These are phyloP conservation scores for Pseudorhiza aurosa DNA, from an alignment of 30 jellyfish, hydroid and myxozoan genomes.

Conservation along the genomic window DNA sequence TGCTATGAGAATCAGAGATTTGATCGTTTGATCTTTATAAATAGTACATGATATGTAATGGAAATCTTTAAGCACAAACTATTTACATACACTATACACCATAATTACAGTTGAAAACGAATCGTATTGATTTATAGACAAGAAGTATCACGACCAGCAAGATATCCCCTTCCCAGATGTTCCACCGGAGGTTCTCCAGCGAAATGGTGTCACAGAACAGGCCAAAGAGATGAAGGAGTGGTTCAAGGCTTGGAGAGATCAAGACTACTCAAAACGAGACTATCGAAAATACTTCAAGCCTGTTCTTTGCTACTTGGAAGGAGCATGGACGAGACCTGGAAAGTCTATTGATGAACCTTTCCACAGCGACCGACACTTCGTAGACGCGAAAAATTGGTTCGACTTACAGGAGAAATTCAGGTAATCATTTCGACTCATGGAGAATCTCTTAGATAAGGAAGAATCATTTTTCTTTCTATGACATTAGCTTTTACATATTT, in stretches of 20 bases:
- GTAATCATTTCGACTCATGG: too few species aligned
- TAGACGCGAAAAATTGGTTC: conserved; percentile 88
- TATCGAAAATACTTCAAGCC: conserved; percentile 86
- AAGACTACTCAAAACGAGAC: conserved; percentile 73
- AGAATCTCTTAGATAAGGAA: too few species aligned
- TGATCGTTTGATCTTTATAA: too few species aligned
- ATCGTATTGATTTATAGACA: conserved; percentile 20
- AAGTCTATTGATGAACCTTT: conserved; percentile 78
- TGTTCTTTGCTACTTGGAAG: conserved; percentile 89
- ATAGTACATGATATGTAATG: too few species aligned
- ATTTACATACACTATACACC: too few species aligned
- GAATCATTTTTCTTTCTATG: too few species aligned
- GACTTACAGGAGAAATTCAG: conserved; percentile 81
- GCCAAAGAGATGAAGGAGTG: conserved; percentile 85
- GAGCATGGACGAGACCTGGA: conserved; percentile 92
- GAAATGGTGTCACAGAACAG: conserved; percentile 34
- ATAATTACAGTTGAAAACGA: too few species aligned
- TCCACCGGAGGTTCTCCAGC: conserved; percentile 66
- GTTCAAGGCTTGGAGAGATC: conserved; percentile 94
- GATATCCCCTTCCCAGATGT: conserved; percentile 91
- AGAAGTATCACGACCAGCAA: conserved; percentile 38
- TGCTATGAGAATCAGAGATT: too few species aligned
- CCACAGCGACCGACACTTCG: conserved; percentile 90
- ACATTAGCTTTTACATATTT: too few species aligned
- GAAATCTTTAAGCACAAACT: too few species aligned